phyloP scores from a whole-genome alignment of 1,140 invertebrate species.

The Acromyrmex echinatior region DNA sequence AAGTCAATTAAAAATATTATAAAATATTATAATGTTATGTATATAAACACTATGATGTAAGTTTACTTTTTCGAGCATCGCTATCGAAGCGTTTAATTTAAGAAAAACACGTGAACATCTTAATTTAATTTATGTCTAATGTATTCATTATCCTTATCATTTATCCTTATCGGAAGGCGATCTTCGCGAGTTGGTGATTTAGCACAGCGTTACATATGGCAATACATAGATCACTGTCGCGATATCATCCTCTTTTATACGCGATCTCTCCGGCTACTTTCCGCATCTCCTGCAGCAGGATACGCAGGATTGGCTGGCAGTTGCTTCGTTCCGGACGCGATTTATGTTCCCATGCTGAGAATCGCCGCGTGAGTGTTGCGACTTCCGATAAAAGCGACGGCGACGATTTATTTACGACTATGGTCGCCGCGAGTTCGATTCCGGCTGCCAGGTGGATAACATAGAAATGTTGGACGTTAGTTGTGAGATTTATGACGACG shows the following conservation, averaged over 20 bases:
- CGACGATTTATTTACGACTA: constrained; percentile 47
- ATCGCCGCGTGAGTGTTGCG: not conserved
- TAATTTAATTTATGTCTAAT: constrained; percentile 9
- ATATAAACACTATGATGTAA: not conserved
- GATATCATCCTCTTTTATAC: constrained; percentile 14
- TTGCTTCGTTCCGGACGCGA: constrained; percentile 9
- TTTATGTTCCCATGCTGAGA: constrained; percentile 28
- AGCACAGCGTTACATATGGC: not conserved
- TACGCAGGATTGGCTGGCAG: not conserved
- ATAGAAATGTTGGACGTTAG: constrained; percentile 19
- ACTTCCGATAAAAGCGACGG: constrained; percentile 18
- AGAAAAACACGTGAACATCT: not conserved
- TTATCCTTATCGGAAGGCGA: not conserved
- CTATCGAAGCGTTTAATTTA: constrained; percentile 1
- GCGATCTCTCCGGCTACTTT: not conserved
- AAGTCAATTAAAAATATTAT: not conserved
- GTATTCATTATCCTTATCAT: not conserved
- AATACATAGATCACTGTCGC: not conserved
- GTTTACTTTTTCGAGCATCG: not conserved
- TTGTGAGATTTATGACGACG: constrained; percentile 17
- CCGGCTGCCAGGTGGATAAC: not conserved
- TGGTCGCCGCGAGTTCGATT: not conserved
- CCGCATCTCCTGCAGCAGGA: not conserved
- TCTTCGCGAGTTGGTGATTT: not conserved
- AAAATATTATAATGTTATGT: not conserved